Evolutionary conservation across 2,113 vertebrate genomes (phyloP).

Genomic region (Urocynchramus pylzowi): DNA sequence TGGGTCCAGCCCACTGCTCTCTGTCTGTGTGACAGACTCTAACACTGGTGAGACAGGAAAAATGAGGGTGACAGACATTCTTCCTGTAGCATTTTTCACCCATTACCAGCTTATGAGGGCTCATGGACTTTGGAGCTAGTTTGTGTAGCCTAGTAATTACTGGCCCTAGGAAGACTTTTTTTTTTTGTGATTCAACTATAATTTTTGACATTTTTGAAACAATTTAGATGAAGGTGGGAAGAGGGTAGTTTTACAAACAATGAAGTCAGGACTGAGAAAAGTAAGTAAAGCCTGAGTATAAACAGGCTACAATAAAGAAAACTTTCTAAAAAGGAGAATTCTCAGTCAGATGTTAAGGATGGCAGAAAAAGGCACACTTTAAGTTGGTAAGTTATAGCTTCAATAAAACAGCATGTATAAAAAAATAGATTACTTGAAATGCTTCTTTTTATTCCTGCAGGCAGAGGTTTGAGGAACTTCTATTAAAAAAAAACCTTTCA

Average conservation of each 20-base stretch:
- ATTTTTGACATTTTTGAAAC: neutral
- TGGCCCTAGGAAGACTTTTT: neutral
- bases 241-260: neutral
- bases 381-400: neutral
- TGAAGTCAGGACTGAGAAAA: neutral
- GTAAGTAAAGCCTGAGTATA: neutral
- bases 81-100: neutral
- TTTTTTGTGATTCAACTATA: neutral
- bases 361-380: neutral
- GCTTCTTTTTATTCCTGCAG: neutral
- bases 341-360: neutral
- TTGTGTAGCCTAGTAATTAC: neutral
- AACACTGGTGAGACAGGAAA: neutral
- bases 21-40: neutral
- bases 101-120: neutral
- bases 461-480: neutral
- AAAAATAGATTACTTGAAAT: neutral
- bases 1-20: neutral
- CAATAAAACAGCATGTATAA: neutral
- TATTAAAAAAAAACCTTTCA: neutral
- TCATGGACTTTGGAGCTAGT: neutral
- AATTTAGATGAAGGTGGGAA: neutral
- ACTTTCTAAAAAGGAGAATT: neutral
- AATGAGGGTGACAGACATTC: neutral
- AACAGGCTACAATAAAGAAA: neutral